phyloP scores from a whole-genome alignment of 2,888 invertebrate genomes.

The Microctonus hyperodae region DNA sequence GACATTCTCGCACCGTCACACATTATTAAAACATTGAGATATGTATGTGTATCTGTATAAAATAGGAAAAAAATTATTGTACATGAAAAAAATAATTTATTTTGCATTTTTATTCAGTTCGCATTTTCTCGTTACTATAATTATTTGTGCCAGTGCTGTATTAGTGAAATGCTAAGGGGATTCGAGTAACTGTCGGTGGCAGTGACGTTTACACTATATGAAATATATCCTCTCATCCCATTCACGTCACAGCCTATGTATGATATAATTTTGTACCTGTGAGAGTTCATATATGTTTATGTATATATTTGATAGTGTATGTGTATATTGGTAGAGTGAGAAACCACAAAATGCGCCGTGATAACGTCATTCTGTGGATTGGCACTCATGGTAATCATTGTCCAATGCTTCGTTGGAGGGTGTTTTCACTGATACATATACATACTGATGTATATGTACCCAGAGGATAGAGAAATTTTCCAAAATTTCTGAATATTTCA shows the following conservation, averaged over 20 bases:
- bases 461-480: slow-evolving; percentile 13
- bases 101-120: not conserved
- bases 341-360: slow-evolving; percentile 48
- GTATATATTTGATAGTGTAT: not conserved
- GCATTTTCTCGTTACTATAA: not conserved
- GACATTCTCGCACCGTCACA: not conserved
- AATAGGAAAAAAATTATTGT: too few relatives aligned
- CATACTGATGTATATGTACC: not conserved
- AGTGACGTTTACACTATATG: slow-evolving; percentile 38
- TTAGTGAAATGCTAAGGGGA: slow-evolving; percentile 43
- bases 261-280: not conserved
- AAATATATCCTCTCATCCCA: slow-evolving; percentile 9
- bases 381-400: slow-evolving; percentile 25
- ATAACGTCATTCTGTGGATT: slow-evolving; percentile 50
- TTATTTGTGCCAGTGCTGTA: slow-evolving; percentile 38
- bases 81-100: not conserved
- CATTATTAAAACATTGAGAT: not conserved
- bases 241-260: not conserved
- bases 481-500: slow-evolving; percentile 13
- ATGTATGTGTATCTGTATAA: too few relatives aligned
- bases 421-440: not conserved
- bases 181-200: slow-evolving; percentile 42
- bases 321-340: slow-evolving; percentile 41
- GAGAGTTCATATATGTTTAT: slow-evolving; percentile 23
- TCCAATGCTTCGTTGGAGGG: slow-evolving; percentile 13